phyloP scores from a whole-genome alignment of 2,113 vertebrate species.

The Balaeniceps rex region DNA sequence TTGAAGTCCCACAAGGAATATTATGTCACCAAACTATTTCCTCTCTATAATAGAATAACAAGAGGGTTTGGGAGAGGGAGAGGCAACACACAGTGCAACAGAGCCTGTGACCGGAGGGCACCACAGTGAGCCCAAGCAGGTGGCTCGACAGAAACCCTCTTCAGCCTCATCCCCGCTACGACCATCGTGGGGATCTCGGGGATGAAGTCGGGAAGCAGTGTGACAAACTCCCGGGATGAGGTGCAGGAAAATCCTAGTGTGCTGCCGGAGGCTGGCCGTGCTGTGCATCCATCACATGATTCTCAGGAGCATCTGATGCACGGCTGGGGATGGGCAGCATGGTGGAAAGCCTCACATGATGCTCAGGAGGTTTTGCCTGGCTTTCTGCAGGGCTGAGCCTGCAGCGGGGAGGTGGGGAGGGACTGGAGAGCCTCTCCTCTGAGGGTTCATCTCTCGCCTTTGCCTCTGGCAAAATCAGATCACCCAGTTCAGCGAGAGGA shows the following conservation, averaged over 20 bases:
- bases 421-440: background rate
- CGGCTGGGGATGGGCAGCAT: background rate
- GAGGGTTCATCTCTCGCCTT: background rate
- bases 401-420: background rate
- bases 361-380: slow-evolving; percentile 16
- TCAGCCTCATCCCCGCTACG: background rate
- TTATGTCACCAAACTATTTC: slow-evolving; percentile 13
- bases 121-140: background rate
- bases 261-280: background rate
- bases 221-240: background rate
- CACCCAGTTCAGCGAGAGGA: background rate
- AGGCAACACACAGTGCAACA: background rate
- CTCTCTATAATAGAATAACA: slow-evolving; percentile 2
- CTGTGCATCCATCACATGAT: slow-evolving; percentile 39
- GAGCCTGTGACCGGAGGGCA: background rate
- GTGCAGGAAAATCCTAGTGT: background rate
- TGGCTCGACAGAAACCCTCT: background rate
- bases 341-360: slow-evolving; percentile 52
- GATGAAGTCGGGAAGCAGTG: background rate
- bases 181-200: background rate
- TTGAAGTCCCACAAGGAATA: background rate
- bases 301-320: background rate
- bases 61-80: background rate
- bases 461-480: background rate
- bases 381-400: background rate